Conservation (phyloP, 1,140 invertebrate species). For the Calephelis nemesis region DNA sequence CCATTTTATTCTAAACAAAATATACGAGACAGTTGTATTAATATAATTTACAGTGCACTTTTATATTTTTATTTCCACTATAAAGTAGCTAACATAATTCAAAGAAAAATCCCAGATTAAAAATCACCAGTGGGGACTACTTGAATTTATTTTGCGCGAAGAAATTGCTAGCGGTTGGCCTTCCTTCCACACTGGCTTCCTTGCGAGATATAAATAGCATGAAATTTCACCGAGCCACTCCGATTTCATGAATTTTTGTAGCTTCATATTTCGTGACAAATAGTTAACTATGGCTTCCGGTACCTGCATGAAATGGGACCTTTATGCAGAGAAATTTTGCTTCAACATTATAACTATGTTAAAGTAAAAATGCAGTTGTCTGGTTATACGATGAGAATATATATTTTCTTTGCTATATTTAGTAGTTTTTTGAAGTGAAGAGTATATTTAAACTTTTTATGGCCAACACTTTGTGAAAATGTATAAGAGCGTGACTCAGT, state of each 20-base stretch:
- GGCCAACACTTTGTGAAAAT: no score
- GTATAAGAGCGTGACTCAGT: no score
- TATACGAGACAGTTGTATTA: constrained; percentile 11
- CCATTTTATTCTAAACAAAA: constrained; percentile 10
- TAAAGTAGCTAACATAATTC: constrained; percentile 51
- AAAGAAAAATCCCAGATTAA: constrained; percentile 64
- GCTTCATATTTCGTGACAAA: constrained; percentile 71
- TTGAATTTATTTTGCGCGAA: constrained; percentile 64
- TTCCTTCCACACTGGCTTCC: constrained; percentile 52
- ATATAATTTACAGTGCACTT: constrained; percentile 24
- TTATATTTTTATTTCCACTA: constrained; percentile 30
- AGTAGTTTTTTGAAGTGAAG: no score
- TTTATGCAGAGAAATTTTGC: constrained; percentile 32
- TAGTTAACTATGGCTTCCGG: constrained; percentile 49
- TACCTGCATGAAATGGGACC: constrained; percentile 39
- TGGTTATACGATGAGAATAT: constrained; percentile 5
- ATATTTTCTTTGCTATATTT: not conserved
- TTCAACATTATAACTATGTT: constrained; percentile 17
- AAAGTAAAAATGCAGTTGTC: constrained; percentile 13
- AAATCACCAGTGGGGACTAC: constrained; percentile 50
- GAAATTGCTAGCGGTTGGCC: constrained; percentile 61
- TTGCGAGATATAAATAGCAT: constrained; percentile 58
- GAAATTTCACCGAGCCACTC: constrained; percentile 56
- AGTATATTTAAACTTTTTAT: no score
- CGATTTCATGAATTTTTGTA: constrained; percentile 69